These are phyloP conservation scores for Anoplius nigerrimus DNA, from an alignment of 2,888 invertebrate genomes.

Conservation along the genomic window DNA sequence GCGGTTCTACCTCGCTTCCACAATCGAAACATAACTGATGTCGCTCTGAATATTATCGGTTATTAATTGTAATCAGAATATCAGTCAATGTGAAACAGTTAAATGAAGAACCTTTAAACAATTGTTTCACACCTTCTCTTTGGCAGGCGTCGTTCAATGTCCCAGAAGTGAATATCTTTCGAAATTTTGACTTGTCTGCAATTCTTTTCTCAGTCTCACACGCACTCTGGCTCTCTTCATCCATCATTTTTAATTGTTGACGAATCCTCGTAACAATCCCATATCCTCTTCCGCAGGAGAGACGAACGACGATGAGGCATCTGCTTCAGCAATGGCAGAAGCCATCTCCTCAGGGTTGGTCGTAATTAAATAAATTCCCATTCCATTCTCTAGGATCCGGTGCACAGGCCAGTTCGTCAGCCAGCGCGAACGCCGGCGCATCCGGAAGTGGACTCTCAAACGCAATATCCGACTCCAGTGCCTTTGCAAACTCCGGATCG, in stretches of 20 bases:
- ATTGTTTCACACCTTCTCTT: no score
- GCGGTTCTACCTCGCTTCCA: no score
- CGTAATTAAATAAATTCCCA: slow-evolving; percentile 46
- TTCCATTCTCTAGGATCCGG: slow-evolving; percentile 42
- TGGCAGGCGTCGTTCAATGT: no score
- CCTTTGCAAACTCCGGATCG: slow-evolving; percentile 32
- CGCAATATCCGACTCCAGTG: slow-evolving; percentile 45
- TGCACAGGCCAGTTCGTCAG: slow-evolving; percentile 25
- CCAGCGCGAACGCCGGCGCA: slow-evolving; percentile 37
- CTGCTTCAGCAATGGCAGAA: slow-evolving; percentile 43
- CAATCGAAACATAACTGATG: no score
- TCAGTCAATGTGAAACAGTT: no score
- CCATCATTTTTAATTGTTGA: no score
- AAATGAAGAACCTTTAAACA: no score
- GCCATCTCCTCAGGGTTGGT: slow-evolving; percentile 38
- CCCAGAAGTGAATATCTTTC: no score
- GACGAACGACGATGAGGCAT: slow-evolving; percentile 39
- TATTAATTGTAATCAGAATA: no score
- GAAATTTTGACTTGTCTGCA: no score
- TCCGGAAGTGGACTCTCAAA: slow-evolving; percentile 41
- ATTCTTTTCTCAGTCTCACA: not conserved
- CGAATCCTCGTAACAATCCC: not conserved
- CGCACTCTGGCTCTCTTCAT: not conserved
- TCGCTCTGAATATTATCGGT: no score
- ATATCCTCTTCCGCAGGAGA: slow-evolving; percentile 26